A percentile compares a stretch with the other conserved stretches of the same genome.
phyloP scores from a whole-genome alignment of 2,113 vertebrate genomes.

The Passer montanus region DNA sequence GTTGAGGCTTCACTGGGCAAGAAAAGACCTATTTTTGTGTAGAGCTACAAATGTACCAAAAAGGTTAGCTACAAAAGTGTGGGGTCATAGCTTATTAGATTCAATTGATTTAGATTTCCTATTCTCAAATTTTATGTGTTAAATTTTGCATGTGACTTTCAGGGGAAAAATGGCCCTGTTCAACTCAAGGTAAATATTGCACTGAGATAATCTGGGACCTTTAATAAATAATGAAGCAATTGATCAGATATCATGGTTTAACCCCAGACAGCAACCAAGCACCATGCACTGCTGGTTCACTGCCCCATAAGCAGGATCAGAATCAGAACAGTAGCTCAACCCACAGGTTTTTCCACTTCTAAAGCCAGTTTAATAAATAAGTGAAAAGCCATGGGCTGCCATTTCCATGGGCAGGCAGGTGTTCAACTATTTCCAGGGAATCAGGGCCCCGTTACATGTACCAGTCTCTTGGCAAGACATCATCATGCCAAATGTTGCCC shows the following conservation, averaged over 20 bases:
- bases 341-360: neutral
- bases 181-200: neutral
- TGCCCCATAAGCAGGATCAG: rapidly evolving
- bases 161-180: neutral
- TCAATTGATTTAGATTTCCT: neutral
- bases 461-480: neutral
- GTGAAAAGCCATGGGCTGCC: neutral
- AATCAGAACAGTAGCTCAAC: neutral
- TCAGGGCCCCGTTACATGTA: rapidly evolving
- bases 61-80: neutral
- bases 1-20: neutral
- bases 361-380: neutral
- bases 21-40: neutral
- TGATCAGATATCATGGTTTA: neutral
- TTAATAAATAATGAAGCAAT: neutral
- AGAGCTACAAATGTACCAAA: neutral
- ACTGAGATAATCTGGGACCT: neutral
- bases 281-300: rapidly evolving
- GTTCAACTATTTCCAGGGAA: neutral
- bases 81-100: neutral
- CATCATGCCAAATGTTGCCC: rapidly evolving
- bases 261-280: neutral
- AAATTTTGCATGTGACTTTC: neutral
- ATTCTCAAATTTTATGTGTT: neutral
- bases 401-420: neutral